phyloP scores from a whole-genome alignment of 2,113 vertebrate species.

The Condylura cristata region DNA sequence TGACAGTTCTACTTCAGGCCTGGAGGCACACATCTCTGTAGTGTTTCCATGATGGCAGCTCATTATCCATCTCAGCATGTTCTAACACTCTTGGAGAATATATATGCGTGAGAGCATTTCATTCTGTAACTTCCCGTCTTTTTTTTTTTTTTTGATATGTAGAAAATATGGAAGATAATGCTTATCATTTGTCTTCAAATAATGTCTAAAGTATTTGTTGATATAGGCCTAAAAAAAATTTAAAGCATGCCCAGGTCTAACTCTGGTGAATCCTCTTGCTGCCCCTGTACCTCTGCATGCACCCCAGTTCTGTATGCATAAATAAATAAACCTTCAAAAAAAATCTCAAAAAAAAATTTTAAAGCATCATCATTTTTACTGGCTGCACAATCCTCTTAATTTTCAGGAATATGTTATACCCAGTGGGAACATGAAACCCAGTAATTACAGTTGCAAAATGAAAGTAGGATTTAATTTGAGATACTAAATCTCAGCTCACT shows the following conservation, averaged over 20 bases:
- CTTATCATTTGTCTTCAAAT: conserved; percentile 47
- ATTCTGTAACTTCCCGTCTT: conserved; percentile 56
- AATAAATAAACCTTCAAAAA: no score
- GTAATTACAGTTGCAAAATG: conserved; percentile 56
- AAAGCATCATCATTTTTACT: neutral
- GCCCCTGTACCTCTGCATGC: no score
- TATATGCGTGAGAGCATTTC: conserved; percentile 62
- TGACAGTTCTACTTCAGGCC: neutral
- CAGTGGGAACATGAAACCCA: conserved; percentile 37
- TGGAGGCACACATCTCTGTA: conserved; percentile 28
- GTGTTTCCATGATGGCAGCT: conserved; percentile 61
- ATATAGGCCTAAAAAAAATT: conserved; percentile 39
- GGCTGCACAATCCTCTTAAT: neutral
- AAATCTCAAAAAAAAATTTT: no score
- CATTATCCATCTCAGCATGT: conserved; percentile 66
- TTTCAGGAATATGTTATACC: conserved; percentile 23
- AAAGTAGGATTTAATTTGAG: conserved; percentile 41
- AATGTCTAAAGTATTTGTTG: conserved; percentile 32
- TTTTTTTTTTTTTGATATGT: conserved; percentile 15
- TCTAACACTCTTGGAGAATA: conserved; percentile 53
- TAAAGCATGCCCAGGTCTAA: no score
- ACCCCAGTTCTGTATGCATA: no score
- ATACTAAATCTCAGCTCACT: conserved; percentile 38
- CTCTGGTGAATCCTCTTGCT: no score
- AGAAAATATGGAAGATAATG: conserved; percentile 39